These are phyloP conservation scores for Trachemys scripta DNA, from an alignment of 2,113 vertebrate genomes.

Conservation along the genomic window DNA sequence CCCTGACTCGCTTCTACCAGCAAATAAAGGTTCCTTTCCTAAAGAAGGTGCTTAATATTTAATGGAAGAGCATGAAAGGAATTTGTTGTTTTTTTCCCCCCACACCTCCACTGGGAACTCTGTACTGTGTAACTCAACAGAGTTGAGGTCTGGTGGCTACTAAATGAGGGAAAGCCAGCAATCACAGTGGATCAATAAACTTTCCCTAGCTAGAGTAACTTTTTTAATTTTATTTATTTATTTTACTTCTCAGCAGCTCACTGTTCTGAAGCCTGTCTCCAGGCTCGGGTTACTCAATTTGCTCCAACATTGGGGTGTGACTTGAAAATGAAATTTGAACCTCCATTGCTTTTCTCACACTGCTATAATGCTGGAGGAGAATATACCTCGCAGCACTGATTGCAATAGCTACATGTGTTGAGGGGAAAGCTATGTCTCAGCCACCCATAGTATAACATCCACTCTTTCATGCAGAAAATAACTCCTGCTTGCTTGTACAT, in stretches of 20 bases:
- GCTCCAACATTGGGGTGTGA: background rate
- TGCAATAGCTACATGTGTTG: background rate
- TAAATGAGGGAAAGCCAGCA: background rate
- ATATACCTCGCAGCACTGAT: background rate
- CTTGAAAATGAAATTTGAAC: background rate
- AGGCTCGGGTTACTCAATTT: background rate
- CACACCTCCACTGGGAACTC: background rate
- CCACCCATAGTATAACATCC: background rate
- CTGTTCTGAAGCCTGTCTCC: background rate
- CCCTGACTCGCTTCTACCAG: background rate
- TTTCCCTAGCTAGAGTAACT: background rate
- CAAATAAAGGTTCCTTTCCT: background rate
- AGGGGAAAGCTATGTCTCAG: background rate
- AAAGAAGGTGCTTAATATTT: background rate
- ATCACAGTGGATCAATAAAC: background rate
- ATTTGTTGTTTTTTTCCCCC: too few species aligned
- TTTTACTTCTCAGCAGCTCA: accelerated
- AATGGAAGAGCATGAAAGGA: background rate
- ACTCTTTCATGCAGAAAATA: background rate
- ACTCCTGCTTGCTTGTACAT: background rate
- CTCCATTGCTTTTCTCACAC: background rate
- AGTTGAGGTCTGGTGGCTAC: background rate
- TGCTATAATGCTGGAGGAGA: background rate
- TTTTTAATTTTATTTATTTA: background rate
- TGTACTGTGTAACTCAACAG: accelerated